A percentile compares a stretch with the other conserved stretches of the same genome.
phyloP scores from a whole-genome alignment of 2,113 vertebrate genomes.

The Scytalopus superciliaris region DNA sequence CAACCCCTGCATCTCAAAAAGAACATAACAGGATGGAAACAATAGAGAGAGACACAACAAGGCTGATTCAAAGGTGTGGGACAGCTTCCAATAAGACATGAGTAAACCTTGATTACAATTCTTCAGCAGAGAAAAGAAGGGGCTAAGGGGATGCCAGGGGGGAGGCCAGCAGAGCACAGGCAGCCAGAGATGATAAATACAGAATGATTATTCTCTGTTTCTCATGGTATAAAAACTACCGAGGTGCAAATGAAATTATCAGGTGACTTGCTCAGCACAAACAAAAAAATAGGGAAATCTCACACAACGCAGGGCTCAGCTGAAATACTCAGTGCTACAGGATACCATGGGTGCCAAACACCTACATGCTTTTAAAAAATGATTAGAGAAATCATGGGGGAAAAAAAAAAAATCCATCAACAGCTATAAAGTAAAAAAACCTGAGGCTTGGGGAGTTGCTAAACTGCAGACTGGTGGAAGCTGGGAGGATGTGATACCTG shows the following conservation, averaged over 20 bases:
- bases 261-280: neutral
- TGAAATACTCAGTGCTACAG: neutral
- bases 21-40: neutral
- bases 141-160: neutral
- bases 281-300: neutral
- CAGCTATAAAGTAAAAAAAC: neutral
- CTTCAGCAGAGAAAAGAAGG: neutral
- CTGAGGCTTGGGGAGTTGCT: neutral
- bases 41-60: neutral
- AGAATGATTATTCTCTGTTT: neutral
- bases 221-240: neutral
- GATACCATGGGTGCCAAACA: neutral
- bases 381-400: neutral
- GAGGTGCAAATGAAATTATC: neutral
- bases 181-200: neutral
- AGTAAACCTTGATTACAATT: neutral
- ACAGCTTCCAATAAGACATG: neutral
- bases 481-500: neutral
- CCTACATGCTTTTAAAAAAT: neutral
- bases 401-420: neutral
- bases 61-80: neutral
- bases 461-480: neutral
- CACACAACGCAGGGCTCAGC: neutral
- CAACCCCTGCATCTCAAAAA: neutral
- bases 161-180: neutral